Evolutionary conservation across 2,888 invertebrate species (phyloP), one percentile per base, ranked within the genome.

Genomic region (Masnerella sp.): DNA sequence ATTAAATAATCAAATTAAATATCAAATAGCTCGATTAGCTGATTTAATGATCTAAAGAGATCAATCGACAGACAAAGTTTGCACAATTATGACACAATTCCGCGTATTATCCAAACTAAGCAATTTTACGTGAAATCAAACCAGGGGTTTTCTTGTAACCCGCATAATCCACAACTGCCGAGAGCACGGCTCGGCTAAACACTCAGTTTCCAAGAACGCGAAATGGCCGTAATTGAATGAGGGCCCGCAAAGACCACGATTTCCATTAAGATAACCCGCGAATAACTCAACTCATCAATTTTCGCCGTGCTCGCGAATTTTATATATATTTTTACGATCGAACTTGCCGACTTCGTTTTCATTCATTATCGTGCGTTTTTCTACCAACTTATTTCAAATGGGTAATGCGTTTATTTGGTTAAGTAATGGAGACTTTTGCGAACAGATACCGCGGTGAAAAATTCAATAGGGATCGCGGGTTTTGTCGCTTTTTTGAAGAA

Each of bases 231-330:
- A 59, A 59, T 59, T 59, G 22, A 45, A 65, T 54, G 59, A 47
- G 18, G 51, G 22, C 38, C 22, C 28, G 54, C 54, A 51, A 65
- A 61, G 32, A 15, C 12, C 18, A 40, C 38, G 70, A 71, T 65
- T 72, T 54, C 59, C 49, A 72, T 65, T 67, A 67, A 67, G 65
- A 72, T 72, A 72, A 54, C 43, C 22, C 15, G 22, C 30, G 61
- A 72, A 72, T 67, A 61, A 72, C 54, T 67, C 28, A 15, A 61
- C 42, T 67, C 61, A 67, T 71, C 32, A 59, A 65, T 59, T 64
- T 18, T 15, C 8, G 18, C n/a, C n/a, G 5, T 18, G 28, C 17
- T 34, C 15, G 20, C 7, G n/a, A 12, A 17, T 14, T 36, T 45
- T 52, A 65, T 72, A 65, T 65, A 59, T 72, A 45, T 61, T 58